A percentile compares a stretch with the other conserved stretches of the same genome.
phyloP scores from a whole-genome alignment of 2,888 invertebrate species.

The Sinotaia quadrata region DNA sequence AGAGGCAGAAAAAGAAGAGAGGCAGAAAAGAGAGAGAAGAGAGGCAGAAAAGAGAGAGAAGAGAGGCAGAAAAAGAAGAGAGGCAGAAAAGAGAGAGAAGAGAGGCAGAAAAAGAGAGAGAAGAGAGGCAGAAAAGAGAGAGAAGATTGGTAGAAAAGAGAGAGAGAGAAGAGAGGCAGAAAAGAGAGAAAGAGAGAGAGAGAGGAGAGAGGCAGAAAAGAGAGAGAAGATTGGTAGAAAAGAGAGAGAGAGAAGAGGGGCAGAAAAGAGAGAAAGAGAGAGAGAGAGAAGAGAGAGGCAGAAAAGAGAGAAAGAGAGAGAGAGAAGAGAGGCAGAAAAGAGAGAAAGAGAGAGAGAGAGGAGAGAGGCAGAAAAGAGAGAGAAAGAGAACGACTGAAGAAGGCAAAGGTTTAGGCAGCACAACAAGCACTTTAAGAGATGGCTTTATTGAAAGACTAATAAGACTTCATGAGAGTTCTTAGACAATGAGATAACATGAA shows the following conservation, averaged over 20 bases:
- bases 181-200: neutral
- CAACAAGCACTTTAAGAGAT: too few relatives aligned
- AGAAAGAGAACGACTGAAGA: neutral
- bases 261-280: slow-evolving; percentile 4
- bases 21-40: neutral
- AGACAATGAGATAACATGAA: too few relatives aligned
- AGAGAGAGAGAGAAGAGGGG: neutral
- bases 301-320: slow-evolving; percentile 10
- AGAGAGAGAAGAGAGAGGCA: neutral
- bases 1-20: neutral
- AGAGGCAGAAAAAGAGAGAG: neutral
- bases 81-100: neutral
- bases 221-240: neutral
- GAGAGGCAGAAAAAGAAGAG: too few relatives aligned
- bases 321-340: neutral
- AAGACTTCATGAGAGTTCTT: too few relatives aligned
- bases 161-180: slow-evolving; percentile 1
- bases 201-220: neutral
- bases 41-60: neutral
- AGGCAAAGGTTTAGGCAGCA: too few relatives aligned
- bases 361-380: neutral
- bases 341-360: neutral
- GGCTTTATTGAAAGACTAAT: too few relatives aligned
- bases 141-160: slow-evolving; percentile 4
- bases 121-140: neutral